Base-by-base conservation (phyloP, 2,888 invertebrate species). In the Ennomos quercinarius region DNA sequence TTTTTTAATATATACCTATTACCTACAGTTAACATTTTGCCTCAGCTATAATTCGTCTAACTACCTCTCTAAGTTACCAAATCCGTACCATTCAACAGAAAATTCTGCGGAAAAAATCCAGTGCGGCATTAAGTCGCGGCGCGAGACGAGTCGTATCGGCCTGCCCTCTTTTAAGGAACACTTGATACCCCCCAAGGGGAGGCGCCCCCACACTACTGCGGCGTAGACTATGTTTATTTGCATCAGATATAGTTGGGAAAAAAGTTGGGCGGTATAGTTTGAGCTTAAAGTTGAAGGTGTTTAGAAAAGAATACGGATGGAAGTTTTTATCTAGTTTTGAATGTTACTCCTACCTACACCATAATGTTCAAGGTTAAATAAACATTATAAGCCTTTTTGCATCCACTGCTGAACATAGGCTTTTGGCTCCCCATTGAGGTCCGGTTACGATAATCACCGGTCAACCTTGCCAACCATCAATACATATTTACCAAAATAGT, bases 41-140 rank as follows among this genome's bases (percentile, higher is more conserved):
- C 27, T 5, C 2, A 2, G 5, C 27, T 27, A 27, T 27, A 27
- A 27, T 27, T 27, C 27, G 3, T 27, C 27, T 27, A 4, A 27
- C 27, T 6, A 27, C 27, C 27, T 27, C 4, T 27, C 27, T 27
- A 27, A 27, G 62, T 69, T 73, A 69, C 70, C 45, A 51, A 57
- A 63, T 40, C 49, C 41, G 11, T 36, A 53, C 50, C 35, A 62
- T 58, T 61, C 72, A 53, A 64, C 63, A 59, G 72, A 82, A 84
- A 84, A 82, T 81, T 79, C 78, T 81, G 80, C 76, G 76, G 79
- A 88, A 89, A 89, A 89, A 89, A 86, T 87, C 85, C 84, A 87
- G 86, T 83, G 77, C 81, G 82, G 86, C 81, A 86, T 87, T 84
- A 87, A 83, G 85, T 83, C 82, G 83, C 73, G 82, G 81, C 76